Conservation (phyloP, 2,113 vertebrate species). For the Peromyscus leucopus region DNA sequence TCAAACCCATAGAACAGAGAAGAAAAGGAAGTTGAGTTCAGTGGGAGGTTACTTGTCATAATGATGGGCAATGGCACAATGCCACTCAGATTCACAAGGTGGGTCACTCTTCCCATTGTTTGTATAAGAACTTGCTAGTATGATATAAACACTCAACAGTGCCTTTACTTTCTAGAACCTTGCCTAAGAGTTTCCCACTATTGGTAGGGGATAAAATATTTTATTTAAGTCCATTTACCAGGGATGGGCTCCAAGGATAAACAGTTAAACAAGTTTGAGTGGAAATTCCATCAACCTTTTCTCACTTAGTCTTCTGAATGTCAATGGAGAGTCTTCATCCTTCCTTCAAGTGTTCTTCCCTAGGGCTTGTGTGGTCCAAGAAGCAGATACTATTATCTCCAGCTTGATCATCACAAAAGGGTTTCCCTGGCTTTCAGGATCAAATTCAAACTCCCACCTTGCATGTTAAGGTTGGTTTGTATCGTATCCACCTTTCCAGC, state of each 20-base stretch:
- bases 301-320: neutral
- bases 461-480: neutral
- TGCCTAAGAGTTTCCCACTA: neutral
- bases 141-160: neutral
- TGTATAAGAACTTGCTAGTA: neutral
- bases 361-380: neutral
- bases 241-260: neutral
- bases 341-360: neutral
- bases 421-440: neutral
- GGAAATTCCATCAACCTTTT: neutral
- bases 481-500: neutral
- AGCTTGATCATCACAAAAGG: constrained; percentile 39
- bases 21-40: neutral
- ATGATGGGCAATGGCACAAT: neutral
- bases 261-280: constrained; percentile 18
- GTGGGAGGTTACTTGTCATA: neutral
- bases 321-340: neutral
- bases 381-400: neutral
- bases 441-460: constrained; percentile 41
- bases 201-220: constrained; percentile 28
- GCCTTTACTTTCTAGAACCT: neutral
- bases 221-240: constrained; percentile 26
- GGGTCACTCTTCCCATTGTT: neutral
- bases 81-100: neutral
- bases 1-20: neutral